These are phyloP conservation scores for Odontophorus gujanensis DNA, from an alignment of 2,113 vertebrate genomes.

Conservation along the genomic window DNA sequence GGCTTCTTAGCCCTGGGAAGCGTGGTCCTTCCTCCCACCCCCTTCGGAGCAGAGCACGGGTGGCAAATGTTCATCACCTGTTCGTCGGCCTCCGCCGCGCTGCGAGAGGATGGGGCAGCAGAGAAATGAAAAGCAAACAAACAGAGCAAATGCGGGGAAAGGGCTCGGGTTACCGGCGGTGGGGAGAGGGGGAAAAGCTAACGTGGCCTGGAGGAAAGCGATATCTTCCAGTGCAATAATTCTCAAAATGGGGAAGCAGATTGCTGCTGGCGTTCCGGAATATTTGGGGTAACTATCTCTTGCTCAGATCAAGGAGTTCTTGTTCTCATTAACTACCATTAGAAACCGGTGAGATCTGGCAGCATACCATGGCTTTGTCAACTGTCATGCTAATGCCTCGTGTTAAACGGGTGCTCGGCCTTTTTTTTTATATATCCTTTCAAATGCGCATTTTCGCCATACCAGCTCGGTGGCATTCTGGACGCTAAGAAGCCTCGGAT, in stretches of 20 bases:
- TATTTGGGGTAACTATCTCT: background rate
- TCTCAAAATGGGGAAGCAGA: background rate
- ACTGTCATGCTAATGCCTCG: conserved; percentile 63
- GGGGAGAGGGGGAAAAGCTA: background rate
- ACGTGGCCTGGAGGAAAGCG: background rate
- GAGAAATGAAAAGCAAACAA: conserved; percentile 16
- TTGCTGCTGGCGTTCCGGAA: background rate
- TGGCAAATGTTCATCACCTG: conserved; percentile 16
- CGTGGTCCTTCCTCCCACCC: background rate
- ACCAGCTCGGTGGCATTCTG: background rate
- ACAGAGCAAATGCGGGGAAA: background rate
- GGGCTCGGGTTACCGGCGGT: background rate
- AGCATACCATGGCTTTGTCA: background rate
- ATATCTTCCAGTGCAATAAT: background rate
- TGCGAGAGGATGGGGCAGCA: background rate
- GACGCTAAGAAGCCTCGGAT: background rate
- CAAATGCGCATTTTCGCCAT: conserved; percentile 63
- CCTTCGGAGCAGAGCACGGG: background rate
- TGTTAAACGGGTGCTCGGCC: conserved; percentile 11
- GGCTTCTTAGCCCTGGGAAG: background rate
- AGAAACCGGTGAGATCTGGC: background rate
- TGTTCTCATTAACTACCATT: background rate
- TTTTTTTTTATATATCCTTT: conserved; percentile 33
- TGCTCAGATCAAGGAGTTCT: background rate
- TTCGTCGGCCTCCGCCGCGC: background rate